Evolutionary conservation across 2,888 invertebrate genomes (phyloP), one percentile per base, ranked within the genome.

Genomic region (Oscheius sp.): DNA sequence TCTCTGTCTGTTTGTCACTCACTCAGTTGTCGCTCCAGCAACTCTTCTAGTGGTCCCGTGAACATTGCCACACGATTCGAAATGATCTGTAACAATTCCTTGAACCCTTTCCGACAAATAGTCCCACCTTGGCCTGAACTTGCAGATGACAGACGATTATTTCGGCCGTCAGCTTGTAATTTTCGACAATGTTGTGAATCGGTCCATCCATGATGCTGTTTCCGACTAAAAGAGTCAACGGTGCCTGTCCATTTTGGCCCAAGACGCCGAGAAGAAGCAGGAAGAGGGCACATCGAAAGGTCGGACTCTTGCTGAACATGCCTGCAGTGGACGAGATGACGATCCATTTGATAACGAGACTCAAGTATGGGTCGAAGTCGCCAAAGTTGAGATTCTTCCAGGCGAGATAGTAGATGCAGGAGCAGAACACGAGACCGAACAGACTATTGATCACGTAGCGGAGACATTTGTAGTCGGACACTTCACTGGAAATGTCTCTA

Each of bases 321-420:
- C 77, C 73, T 2, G 82, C 77, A n/a, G 81, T 79, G n/a, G 76
- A 74, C 1, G 68, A 32, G 35, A 87, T 79, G 53, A 87, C 78
- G 3, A 78, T 55, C 81, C 81, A 82, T 74, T 84, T 78, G 47
- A 85, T 74, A 7, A 82, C 55, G 21, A 77, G 33, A 3, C 76
- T 75, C 59, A 73, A 79, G 9, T 74, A 50, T 4, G 74, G 63
- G 59, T 85, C 76, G 57, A 85, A 86, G 33, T 84, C 83, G 48
- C 81, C 85, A 53, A 87, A 87, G 63, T 87, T 87, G 51, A 87
- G 75, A n/a, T 83, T 77, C 21, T 84, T 78, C 86, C 87, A 87
- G 13, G 79, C 84, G 35, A 84, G 70, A 47, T 82, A 74, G 73
- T 87, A 87, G n/a, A 87, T 75, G 48, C 63, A 57, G 2, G 76